phyloP scores from a whole-genome alignment of 2,888 invertebrate species.

The Craniophora ligustri region DNA sequence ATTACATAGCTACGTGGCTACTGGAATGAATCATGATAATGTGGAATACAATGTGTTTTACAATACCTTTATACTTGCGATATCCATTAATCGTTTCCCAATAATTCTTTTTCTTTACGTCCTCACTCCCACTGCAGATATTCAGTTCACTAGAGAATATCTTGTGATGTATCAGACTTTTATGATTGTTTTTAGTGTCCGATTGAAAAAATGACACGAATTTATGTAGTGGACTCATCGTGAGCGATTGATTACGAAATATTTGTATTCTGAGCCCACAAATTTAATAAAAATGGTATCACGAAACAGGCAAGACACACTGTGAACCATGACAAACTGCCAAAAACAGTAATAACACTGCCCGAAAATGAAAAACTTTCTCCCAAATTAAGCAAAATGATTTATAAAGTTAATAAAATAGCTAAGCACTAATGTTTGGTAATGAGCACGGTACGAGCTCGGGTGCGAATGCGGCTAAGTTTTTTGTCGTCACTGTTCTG shows the following conservation, averaged over 20 bases:
- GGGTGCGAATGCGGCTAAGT: slow-evolving; percentile 52
- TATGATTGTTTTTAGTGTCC: slow-evolving; percentile 84
- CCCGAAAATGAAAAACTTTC: slow-evolving; percentile 33
- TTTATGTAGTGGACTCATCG: slow-evolving; percentile 90
- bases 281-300: slow-evolving; percentile 10
- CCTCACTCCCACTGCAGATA: slow-evolving; percentile 76
- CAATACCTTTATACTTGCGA: slow-evolving; percentile 80
- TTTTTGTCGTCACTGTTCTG: slow-evolving; percentile 66
- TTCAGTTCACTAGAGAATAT: slow-evolving; percentile 89
- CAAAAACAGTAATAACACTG: slow-evolving; percentile 31
- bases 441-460: slow-evolving; percentile 58
- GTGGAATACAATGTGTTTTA: neutral
- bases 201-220: slow-evolving; percentile 90
- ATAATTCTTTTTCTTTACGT: slow-evolving; percentile 85
- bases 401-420: slow-evolving; percentile 37
- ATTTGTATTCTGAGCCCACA: neutral
- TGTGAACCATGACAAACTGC: slow-evolving; percentile 39
- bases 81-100: slow-evolving; percentile 87
- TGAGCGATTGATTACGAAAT: slow-evolving; percentile 18
- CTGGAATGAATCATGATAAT: too few species aligned
- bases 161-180: slow-evolving; percentile 81
- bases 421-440: slow-evolving; percentile 53
- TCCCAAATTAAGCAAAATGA: slow-evolving; percentile 34
- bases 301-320: slow-evolving; percentile 32
- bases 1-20: too few species aligned